Percentiles rank a stretch among this genome's conserved stretches.
Conservation (phyloP, 2,113 vertebrate species). For the Gila orcuttii region DNA sequence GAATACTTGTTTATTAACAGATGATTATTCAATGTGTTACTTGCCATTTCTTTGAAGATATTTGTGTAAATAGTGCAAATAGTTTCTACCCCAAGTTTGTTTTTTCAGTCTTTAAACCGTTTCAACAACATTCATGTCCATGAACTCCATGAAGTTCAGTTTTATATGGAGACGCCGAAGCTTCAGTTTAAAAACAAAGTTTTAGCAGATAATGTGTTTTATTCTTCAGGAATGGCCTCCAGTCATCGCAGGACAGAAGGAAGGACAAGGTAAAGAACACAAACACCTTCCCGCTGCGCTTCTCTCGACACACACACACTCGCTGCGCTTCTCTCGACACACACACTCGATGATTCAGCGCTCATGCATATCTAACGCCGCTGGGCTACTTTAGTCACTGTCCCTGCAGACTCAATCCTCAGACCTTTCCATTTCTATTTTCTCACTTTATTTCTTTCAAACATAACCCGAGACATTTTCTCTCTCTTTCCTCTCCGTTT, state of each 20-base stretch:
- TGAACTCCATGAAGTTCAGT: background rate
- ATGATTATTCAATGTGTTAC: no score
- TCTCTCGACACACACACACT: slow-evolving; percentile 4
- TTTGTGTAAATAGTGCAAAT: no score
- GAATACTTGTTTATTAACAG: no score
- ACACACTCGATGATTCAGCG: slow-evolving; percentile 43
- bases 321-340: slow-evolving; percentile 39
- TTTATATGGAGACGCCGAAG: background rate
- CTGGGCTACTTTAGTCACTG: slow-evolving; percentile 27
- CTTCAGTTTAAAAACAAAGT: slow-evolving; percentile 3
- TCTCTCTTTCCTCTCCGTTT: slow-evolving; percentile 33
- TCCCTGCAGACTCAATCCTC: slow-evolving; percentile 51
- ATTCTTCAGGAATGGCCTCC: slow-evolving; percentile 6
- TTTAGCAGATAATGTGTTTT: background rate
- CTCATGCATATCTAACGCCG: slow-evolving; percentile 57
- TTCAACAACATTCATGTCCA: background rate
- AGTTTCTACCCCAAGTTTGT: no score
- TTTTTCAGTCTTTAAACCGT: background rate
- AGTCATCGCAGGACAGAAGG: slow-evolving; percentile 26
- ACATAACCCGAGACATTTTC: slow-evolving; percentile 41
- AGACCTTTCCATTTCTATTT: slow-evolving; percentile 47
- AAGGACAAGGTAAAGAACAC: slow-evolving; percentile 42
- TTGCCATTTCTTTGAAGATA: no score
- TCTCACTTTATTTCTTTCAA: slow-evolving; percentile 40
- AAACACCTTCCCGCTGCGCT: slow-evolving; percentile 48